A percentile compares a stretch with the other conserved stretches of the same genome.
phyloP scores from a whole-genome alignment of 2,888 invertebrate genomes.

The Mythimna loreyi region DNA sequence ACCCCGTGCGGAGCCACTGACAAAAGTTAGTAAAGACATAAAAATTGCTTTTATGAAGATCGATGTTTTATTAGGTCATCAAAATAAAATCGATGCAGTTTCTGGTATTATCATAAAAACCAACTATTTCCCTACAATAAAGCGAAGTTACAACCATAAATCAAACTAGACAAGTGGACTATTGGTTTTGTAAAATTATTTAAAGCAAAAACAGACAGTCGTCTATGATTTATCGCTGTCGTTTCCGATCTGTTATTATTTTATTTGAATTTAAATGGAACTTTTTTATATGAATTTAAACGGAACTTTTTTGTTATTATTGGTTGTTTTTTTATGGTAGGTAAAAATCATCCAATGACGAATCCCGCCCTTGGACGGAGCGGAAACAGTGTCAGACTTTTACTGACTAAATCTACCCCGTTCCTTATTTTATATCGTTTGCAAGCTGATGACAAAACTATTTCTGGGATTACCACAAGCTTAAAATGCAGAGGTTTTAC shows the following conservation, averaged over 20 bases:
- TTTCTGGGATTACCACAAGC: constrained; percentile 4
- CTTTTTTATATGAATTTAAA: constrained; percentile 14
- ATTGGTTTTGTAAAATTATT: constrained; percentile 69
- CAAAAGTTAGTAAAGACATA: too few species aligned
- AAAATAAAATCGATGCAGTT: background rate
- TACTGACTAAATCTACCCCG: too few species aligned
- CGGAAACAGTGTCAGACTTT: too few species aligned
- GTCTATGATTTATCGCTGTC: constrained; percentile 67
- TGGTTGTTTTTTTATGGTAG: too few species aligned
- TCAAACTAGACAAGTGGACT: constrained; percentile 63
- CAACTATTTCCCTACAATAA: constrained; percentile 4
- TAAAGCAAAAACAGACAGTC: constrained; percentile 60
- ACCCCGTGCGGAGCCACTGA: too few species aligned
- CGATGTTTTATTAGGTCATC: too few species aligned
- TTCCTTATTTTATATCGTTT: background rate
- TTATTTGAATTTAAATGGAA: constrained; percentile 45
- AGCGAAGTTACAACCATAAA: constrained; percentile 37
- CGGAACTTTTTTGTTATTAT: background rate
- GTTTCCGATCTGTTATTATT: constrained; percentile 65
- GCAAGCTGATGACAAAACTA: background rate
- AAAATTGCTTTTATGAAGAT: too few species aligned
- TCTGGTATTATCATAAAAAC: background rate
- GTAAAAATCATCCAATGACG: too few species aligned
- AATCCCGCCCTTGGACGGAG: too few species aligned
- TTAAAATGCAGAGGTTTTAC: constrained; percentile 15